A percentile compares a stretch with the other conserved stretches of the same genome.
Conservation (phyloP, 2,888 invertebrate genomes). For the Netelia fuscicornis region DNA sequence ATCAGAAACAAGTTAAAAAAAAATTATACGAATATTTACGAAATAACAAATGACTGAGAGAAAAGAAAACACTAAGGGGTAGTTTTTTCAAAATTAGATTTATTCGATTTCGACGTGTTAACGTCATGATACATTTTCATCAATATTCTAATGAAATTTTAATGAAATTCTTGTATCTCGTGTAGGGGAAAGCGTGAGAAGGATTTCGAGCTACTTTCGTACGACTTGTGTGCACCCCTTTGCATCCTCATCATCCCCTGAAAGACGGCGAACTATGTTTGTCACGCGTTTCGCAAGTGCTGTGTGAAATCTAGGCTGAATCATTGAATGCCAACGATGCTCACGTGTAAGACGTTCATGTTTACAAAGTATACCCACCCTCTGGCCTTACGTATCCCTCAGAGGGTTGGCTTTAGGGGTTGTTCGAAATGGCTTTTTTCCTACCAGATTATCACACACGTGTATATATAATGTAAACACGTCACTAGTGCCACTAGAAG, state of each 20-base stretch:
- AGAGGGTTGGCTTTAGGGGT: slow-evolving; percentile 1
- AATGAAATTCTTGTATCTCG: neutral
- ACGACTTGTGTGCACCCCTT: neutral
- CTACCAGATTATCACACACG: slow-evolving; percentile 15
- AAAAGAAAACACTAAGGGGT: too few relatives aligned
- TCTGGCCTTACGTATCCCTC: slow-evolving; percentile 10
- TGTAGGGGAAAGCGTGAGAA: slow-evolving; percentile 5
- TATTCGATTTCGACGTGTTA: too few relatives aligned
- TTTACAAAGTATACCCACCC: slow-evolving; percentile 40
- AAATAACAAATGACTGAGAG: too few relatives aligned
- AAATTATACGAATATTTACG: too few relatives aligned
- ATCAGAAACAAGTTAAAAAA: too few relatives aligned
- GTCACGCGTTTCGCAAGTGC: slow-evolving; percentile 4
- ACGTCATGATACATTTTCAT: too few relatives aligned
- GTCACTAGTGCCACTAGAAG: too few relatives aligned
- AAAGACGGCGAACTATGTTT: neutral
- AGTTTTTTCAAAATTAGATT: too few relatives aligned
- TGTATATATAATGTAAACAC: too few relatives aligned
- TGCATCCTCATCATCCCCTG: neutral
- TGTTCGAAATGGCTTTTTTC: slow-evolving; percentile 35
- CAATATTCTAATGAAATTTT: neutral
- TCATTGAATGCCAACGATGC: slow-evolving; percentile 58
- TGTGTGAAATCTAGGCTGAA: slow-evolving; percentile 50
- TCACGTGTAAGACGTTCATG: slow-evolving; percentile 50
- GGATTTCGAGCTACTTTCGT: slow-evolving; percentile 8